These are phyloP conservation scores for Microcebus tavaratra DNA, from an alignment of 2,113 vertebrate species.

Conservation along the genomic window DNA sequence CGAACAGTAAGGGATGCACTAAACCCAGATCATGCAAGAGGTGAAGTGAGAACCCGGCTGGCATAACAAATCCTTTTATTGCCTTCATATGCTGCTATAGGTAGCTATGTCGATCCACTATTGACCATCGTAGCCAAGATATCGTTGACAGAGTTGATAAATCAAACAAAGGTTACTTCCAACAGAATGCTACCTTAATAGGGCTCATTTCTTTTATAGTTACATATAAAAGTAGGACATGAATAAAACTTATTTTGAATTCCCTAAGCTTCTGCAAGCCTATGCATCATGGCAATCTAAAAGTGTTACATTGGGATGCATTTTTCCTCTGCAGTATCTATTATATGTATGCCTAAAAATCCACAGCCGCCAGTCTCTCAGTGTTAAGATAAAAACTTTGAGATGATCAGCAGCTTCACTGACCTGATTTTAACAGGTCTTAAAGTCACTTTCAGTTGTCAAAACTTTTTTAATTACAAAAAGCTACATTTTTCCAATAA, in stretches of 20 bases:
- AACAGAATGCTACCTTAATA: constrained; percentile 23
- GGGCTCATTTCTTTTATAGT: constrained; percentile 41
- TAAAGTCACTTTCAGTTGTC: constrained; percentile 75
- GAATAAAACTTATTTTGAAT: constrained; percentile 58
- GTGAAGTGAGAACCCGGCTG: not conserved
- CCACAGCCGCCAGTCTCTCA: constrained; percentile 11
- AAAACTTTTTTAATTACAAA: constrained; percentile 79
- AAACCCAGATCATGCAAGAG: not conserved
- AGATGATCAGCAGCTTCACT: constrained; percentile 55
- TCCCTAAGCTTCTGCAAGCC: constrained; percentile 45
- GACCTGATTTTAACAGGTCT: constrained; percentile 75
- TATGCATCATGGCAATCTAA: constrained; percentile 44
- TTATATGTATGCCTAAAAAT: constrained; percentile 10
- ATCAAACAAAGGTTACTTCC: constrained; percentile 37
- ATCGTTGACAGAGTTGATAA: constrained; percentile 25
- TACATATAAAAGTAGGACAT: constrained; percentile 47
- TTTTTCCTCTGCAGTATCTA: not conserved
- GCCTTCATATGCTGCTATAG: not conserved
- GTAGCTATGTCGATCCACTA: not conserved
- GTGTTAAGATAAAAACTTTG: constrained; percentile 40
- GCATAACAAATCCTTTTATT: not conserved
- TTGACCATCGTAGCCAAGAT: not conserved
- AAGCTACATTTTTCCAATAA: constrained; percentile 74
- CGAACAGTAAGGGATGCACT: not conserved
- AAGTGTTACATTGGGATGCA: constrained; percentile 40